Base-by-base conservation (phyloP, 2,888 invertebrate species). In the Lepetodrilus schrolli region DNA sequence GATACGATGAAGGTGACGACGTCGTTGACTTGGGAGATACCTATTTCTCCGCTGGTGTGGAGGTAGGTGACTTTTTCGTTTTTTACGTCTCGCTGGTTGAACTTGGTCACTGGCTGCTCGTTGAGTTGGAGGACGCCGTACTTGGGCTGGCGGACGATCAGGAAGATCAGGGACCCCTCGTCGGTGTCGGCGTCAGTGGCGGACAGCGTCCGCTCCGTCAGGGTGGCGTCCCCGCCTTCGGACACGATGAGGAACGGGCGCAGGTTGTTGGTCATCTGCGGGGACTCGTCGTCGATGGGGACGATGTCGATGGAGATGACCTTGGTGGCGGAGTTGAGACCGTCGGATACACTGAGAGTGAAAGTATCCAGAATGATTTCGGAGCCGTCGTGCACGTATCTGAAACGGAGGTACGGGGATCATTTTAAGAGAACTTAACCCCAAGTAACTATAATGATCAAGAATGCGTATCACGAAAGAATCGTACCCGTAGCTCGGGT, bases 301-400 rank as follows among this genome's bases (percentile, higher is more conserved):
- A 88, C 84, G 17, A 90, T 84, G 36, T 87, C 84, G 5, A 90
- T 83, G 10, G 82, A 78, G 36, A 90, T 82, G 37, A 84, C 84
- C 70, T 87, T 87, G n/a, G 89, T 84, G 7, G 87, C 86, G 50
- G 84, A 79, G 79, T 89, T 88, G 34, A 83, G 77, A 1, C 89
- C 89, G 76, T 90, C 90, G 48, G 85, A 84, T 21, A 90, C 81
- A 21, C 85, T 86, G 21, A 90, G 76, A 0, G 84, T 85, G 75
- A 90, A 89, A 0, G 81, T 83, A 76, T 90, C 90, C 5, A 84
- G 71, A 2, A 78, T 74, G 20, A 86, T 86, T 68, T 90, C 89
- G n/a, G 90, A 87, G 0, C 89, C 90, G 81, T 90, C 89, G 75
- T 90, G 88, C 10, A 88, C 82, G 74, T 90, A 90, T 73, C 90